Evolutionary conservation across 1,140 invertebrate species (phyloP).

Genomic region (Papilio dardanus): DNA sequence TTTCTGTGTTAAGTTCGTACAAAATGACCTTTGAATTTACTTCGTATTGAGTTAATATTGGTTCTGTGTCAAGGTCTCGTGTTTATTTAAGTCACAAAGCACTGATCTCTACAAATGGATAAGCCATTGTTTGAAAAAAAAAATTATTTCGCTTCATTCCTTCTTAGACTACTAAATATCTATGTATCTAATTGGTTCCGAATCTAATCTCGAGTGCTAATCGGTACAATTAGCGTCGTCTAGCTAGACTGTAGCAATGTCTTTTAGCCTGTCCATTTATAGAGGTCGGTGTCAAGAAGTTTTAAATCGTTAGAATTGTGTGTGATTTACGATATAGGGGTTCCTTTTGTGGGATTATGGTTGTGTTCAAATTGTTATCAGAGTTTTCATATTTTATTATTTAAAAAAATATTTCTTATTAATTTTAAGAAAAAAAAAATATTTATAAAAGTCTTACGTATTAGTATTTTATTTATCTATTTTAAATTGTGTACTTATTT

Average conservation of each 20-base stretch:
- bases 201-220: no score
- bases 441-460: neutral
- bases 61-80: neutral
- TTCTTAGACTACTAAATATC: no score
- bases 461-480: neutral
- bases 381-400: neutral
- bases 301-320: no score
- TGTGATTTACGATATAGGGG: neutral
- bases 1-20: neutral
- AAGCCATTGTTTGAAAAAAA: no score
- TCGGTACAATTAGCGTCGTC: no score
- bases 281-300: no score
- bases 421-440: neutral
- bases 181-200: no score
- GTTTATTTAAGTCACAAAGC: slow-evolving; percentile 16
- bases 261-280: no score
- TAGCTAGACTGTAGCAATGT: no score
- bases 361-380: neutral
- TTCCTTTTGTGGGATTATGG: slow-evolving; percentile 8
- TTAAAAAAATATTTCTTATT: neutral
- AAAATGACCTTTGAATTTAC: slow-evolving; percentile 2
- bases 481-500: neutral
- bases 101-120: no score
- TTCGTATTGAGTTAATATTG: neutral
- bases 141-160: no score